These are phyloP conservation scores for Halichondria panicea DNA, from an alignment of 37 sponge, comb jelly and placozoan genomes.

Conservation along the genomic window DNA sequence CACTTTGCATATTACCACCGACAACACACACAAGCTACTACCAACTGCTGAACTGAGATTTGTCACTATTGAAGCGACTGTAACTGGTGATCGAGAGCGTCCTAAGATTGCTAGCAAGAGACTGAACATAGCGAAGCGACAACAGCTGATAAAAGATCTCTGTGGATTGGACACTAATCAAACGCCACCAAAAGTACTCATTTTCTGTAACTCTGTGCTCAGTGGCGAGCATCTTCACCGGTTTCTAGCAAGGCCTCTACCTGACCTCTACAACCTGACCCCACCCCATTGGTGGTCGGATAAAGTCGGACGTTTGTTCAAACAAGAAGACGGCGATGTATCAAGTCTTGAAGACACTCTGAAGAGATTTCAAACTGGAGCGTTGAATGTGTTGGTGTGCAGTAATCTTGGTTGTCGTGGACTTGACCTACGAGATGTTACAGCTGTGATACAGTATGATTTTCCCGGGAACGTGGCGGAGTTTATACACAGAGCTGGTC, in stretches of 20 bases:
- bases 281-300: constrained; percentile 9
- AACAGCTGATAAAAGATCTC: constrained; percentile 30
- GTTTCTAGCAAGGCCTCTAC: not conserved
- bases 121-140: not conserved
- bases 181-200: constrained; percentile 16
- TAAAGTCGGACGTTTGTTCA: constrained; percentile 2
- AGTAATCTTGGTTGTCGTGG: constrained; percentile 80
- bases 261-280: not conserved
- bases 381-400: constrained; percentile 45
- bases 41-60: constrained; percentile 31
- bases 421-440: constrained; percentile 70
- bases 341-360: constrained; percentile 32
- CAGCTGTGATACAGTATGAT: constrained; percentile 79
- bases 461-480: constrained; percentile 76
- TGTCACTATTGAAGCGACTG: not conserved
- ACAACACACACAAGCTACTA: constrained; percentile 46
- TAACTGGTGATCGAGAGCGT: not conserved
- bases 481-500: constrained; percentile 83
- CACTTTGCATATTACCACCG: constrained; percentile 35
- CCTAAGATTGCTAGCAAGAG: not conserved
- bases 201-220: constrained; percentile 50
- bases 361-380: constrained; percentile 43
- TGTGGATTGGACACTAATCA: not conserved
- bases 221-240: constrained; percentile 14
- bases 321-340: constrained; percentile 18